phyloP scores from a whole-genome alignment of 2,888 invertebrate genomes.

The Holacanthella duospinosa region DNA sequence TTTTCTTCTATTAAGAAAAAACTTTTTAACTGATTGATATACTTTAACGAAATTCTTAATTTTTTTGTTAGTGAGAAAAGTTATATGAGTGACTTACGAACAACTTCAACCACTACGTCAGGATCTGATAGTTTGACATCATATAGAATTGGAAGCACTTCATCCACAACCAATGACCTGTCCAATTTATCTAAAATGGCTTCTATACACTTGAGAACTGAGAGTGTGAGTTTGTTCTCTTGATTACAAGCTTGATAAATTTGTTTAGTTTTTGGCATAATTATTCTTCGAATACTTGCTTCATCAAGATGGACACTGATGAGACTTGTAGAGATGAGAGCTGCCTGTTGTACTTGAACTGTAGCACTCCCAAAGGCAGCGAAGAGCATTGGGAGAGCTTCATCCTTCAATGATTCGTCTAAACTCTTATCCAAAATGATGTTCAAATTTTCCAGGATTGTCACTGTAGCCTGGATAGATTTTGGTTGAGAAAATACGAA shows the following conservation, averaged over 20 bases:
- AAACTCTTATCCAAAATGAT: constrained; percentile 77
- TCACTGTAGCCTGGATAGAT: constrained; percentile 74
- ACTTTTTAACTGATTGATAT: no score
- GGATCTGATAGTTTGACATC: constrained; percentile 78
- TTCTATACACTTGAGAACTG: constrained; percentile 67
- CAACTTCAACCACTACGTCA: constrained; percentile 76
- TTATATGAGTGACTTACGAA: constrained; percentile 73
- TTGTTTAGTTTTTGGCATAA: constrained; percentile 44
- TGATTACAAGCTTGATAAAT: constrained; percentile 31
- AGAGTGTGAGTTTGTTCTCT: constrained; percentile 68
- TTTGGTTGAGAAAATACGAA: constrained; percentile 64
- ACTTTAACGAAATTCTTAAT: no score
- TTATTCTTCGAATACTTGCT: constrained; percentile 62
- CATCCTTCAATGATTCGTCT: constrained; percentile 62
- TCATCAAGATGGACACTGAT: constrained; percentile 76
- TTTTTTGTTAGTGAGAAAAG: not conserved
- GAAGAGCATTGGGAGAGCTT: constrained; percentile 77
- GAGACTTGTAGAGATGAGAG: constrained; percentile 73
- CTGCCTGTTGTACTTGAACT: constrained; percentile 75
- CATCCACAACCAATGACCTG: constrained; percentile 74
- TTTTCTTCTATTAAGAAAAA: no score
- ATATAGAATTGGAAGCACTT: constrained; percentile 77
- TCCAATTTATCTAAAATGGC: constrained; percentile 73
- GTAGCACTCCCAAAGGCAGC: constrained; percentile 77
- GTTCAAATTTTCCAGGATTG: constrained; percentile 79